Conservation (phyloP, 2,113 vertebrate species). For the Hemicordylus capensis region DNA sequence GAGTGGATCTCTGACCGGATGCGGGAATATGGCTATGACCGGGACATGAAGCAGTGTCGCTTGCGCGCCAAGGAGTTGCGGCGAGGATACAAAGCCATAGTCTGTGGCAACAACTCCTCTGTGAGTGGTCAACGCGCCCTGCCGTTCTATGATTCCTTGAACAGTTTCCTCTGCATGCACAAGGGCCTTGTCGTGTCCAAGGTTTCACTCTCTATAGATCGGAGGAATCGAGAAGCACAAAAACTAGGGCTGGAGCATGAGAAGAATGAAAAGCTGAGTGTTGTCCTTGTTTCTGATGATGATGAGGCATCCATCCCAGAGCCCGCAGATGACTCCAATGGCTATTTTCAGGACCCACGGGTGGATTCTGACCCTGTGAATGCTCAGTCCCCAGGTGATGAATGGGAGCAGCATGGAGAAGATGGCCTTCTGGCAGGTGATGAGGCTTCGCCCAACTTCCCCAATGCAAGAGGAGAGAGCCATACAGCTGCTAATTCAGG, state of each 20-base stretch:
- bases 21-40: constrained; percentile 23
- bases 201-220: constrained; percentile 27
- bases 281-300: constrained; percentile 32
- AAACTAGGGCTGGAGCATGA: constrained; percentile 15
- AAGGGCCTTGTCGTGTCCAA: constrained; percentile 32
- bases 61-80: constrained; percentile 31
- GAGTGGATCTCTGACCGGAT: constrained; percentile 30
- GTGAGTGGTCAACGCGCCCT: constrained; percentile 29
- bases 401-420: constrained; percentile 22
- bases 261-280: constrained; percentile 30
- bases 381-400: constrained; percentile 20
- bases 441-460: constrained; percentile 7
- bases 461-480: constrained; percentile 10
- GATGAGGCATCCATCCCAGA: constrained; percentile 27
- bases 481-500: constrained; percentile 21
- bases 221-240: constrained; percentile 22
- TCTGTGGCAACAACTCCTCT: constrained; percentile 28
- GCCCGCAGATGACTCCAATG: constrained; percentile 23
- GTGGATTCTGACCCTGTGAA: constrained; percentile 7
- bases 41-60: constrained; percentile 34
- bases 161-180: constrained; percentile 33
- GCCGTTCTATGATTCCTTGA: constrained; percentile 27
- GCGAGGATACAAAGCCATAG: constrained; percentile 32
- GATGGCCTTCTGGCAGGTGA: constrained; percentile 7
- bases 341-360: constrained; percentile 17